A percentile compares a stretch with the other conserved stretches of the same genome.
Evolutionary conservation across 2,113 vertebrate species (phyloP).

Genomic region (Mugil cephalus): DNA sequence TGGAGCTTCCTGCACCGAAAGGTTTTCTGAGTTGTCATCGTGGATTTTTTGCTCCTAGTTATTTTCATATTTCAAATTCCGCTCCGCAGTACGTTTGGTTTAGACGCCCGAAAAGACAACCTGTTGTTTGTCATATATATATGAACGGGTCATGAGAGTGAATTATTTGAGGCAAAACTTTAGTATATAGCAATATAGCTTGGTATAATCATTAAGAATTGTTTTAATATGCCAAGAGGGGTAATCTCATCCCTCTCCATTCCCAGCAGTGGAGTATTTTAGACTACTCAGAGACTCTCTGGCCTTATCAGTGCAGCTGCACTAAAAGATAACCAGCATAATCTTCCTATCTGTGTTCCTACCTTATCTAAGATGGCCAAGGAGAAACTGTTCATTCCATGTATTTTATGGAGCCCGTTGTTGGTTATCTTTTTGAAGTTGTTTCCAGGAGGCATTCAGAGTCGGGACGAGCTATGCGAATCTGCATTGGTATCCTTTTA

Average conservation of each 20-base stretch:
- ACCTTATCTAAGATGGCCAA: conserved; percentile 55
- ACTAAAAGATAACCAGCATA: conserved; percentile 60
- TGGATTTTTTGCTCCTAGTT: conserved; percentile 4
- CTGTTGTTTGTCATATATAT: neutral
- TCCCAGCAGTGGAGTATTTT: conserved; percentile 21
- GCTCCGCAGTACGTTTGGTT: conserved; percentile 8
- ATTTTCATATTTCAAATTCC: conserved; percentile 4
- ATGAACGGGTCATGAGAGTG: conserved; percentile 2
- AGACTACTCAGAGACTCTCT: conserved; percentile 27
- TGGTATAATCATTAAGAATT: conserved; percentile 1
- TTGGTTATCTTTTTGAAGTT: conserved; percentile 71
- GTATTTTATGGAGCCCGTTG: conserved; percentile 59
- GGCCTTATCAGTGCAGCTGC: conserved; percentile 37
- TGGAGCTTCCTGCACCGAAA: conserved; percentile 19
- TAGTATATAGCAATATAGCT: neutral
- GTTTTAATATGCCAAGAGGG: conserved; percentile 18
- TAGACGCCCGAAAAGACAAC: neutral
- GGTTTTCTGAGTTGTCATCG: conserved; percentile 10
- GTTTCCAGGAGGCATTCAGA: conserved; percentile 56
- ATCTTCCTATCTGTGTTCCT: conserved; percentile 58
- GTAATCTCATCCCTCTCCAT: neutral
- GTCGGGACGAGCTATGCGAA: conserved; percentile 35
- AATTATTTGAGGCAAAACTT: neutral
- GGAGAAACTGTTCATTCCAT: conserved; percentile 40
- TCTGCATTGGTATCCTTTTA: conserved; percentile 45